Evolutionary conservation across 2,797 vertebrate species (phyloP).

Genomic region (Bryconaethiops microstoma): DNA sequence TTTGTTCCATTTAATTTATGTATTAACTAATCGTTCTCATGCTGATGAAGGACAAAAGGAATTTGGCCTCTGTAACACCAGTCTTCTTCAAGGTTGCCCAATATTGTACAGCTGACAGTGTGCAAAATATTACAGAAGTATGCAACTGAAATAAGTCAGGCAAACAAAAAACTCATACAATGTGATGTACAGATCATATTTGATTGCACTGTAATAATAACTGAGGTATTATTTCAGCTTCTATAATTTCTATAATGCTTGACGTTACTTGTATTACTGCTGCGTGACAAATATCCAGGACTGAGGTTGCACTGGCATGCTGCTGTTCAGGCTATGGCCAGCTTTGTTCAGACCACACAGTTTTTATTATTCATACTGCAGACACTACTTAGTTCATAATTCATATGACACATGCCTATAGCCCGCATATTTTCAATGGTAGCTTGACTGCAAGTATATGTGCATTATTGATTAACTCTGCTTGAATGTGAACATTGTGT

Average conservation of each 20-base stretch:
- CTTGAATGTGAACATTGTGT: not conserved
- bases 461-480: slow-evolving; percentile 2
- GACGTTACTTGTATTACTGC: not conserved
- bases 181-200: not conserved
- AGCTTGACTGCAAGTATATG: slow-evolving; percentile 1
- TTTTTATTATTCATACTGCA: slow-evolving; percentile 46
- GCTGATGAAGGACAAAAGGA: not conserved
- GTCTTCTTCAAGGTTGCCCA: too few species aligned
- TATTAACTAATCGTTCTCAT: not conserved
- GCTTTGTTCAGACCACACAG: slow-evolving; percentile 36
- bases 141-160: too few species aligned
- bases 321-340: slow-evolving; percentile 24
- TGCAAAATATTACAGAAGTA: not conserved
- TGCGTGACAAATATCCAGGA: too few species aligned
- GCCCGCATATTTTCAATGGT: not conserved
- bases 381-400: slow-evolving; percentile 46
- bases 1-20: not conserved
- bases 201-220: not conserved
- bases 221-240: not conserved
- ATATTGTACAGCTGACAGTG: not conserved
- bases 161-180: not conserved
- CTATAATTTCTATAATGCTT: not conserved
- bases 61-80: not conserved
- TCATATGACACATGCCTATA: slow-evolving; percentile 25
- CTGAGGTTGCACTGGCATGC: not conserved